These are phyloP conservation scores for Rhinatrema bivittatum DNA, from an alignment of 2,797 vertebrate genomes.

Conservation along the genomic window DNA sequence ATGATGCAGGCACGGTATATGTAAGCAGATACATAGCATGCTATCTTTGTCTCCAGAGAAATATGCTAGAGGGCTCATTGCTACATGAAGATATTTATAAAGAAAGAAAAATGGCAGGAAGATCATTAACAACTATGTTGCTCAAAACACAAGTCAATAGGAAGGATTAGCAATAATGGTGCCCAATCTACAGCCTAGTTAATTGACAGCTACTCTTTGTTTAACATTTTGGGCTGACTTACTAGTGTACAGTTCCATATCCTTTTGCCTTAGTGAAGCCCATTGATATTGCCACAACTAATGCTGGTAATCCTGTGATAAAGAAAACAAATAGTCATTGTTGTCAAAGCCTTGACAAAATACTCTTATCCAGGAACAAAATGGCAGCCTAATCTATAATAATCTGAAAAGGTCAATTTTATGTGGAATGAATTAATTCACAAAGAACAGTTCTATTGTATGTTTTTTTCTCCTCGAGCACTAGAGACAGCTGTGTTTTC, in stretches of 20 bases:
- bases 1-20: slow-evolving; percentile 18
- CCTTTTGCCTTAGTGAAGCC: slow-evolving; percentile 99
- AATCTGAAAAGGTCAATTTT: slow-evolving; percentile 3
- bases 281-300: slow-evolving; percentile 97
- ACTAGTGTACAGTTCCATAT: slow-evolving; percentile 96
- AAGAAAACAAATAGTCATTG: slow-evolving; percentile 39
- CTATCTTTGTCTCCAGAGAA: slow-evolving; percentile 37
- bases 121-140: too few species aligned
- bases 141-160: neutral
- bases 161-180: neutral
- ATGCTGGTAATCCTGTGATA: slow-evolving; percentile 83
- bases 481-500: slow-evolving; percentile 20
- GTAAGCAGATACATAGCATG: slow-evolving; percentile 31
- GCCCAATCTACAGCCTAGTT: neutral
- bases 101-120: slow-evolving; percentile 19
- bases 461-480: slow-evolving; percentile 22
- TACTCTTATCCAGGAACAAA: slow-evolving; percentile 5
- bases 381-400: slow-evolving; percentile 1
- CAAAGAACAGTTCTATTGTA: slow-evolving; percentile 8
- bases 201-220: slow-evolving; percentile 3
- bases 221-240: slow-evolving; percentile 60
- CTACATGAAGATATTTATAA: slow-evolving; percentile 38
- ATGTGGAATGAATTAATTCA: slow-evolving; percentile 16
- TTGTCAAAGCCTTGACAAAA: slow-evolving; percentile 1
- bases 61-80: slow-evolving; percentile 39